Evolutionary conservation across 2,888 invertebrate species (phyloP).

Genomic region (Proisotoma minuta): DNA sequence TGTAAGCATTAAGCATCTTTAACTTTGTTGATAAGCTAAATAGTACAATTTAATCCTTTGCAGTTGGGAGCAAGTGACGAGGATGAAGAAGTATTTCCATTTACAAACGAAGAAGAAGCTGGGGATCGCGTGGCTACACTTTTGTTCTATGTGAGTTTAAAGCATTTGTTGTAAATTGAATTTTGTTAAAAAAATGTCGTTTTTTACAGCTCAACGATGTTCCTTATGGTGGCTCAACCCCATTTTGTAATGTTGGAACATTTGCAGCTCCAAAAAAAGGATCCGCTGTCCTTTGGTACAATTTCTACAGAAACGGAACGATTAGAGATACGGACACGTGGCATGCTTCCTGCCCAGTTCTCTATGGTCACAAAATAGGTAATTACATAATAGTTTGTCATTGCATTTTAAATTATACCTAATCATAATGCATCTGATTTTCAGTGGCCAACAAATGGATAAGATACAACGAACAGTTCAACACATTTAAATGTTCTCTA

Average conservation of each 20-base stretch:
- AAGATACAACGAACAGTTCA: neutral
- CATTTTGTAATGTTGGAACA: neutral
- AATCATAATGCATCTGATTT: neutral
- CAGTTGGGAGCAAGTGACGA: neutral
- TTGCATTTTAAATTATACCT: neutral
- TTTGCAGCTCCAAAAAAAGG: neutral
- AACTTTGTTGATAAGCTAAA: neutral
- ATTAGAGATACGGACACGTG: slow-evolving; percentile 1
- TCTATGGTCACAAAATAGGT: slow-evolving; percentile 6
- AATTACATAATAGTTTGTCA: neutral
- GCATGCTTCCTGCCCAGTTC: slow-evolving; percentile 6
- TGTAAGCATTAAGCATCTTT: neutral
- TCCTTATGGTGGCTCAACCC: neutral
- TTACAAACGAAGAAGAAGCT: neutral
- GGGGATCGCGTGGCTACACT: slow-evolving; percentile 8
- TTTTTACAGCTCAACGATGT: slow-evolving; percentile 5
- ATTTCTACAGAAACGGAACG: slow-evolving; percentile 2
- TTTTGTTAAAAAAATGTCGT: neutral
- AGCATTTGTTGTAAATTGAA: neutral
- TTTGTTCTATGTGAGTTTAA: slow-evolving; percentile 7
- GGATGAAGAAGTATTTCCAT: neutral
- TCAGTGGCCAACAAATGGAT: slow-evolving; percentile 14
- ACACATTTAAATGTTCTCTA: slow-evolving; percentile 1
- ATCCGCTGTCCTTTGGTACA: slow-evolving; percentile 6
- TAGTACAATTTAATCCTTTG: neutral